These are phyloP conservation scores for Fistularia tabacaria DNA, from an alignment of 2,797 vertebrate genomes.

Conservation along the genomic window DNA sequence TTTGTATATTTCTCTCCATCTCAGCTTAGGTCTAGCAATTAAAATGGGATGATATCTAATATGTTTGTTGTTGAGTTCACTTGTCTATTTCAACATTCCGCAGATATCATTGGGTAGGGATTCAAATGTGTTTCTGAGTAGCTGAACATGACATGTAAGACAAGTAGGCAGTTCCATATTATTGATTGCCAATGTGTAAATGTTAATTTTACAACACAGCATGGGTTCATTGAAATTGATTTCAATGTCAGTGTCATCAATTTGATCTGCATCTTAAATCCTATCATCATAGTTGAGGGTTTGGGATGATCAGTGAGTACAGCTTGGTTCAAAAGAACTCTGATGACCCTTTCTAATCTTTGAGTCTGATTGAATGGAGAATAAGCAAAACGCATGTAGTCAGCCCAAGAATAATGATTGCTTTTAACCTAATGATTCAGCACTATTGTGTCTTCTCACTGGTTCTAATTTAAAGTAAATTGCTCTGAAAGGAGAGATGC, in stretches of 20 bases:
- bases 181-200: slow-evolving; percentile 51
- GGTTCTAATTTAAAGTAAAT: slow-evolving; percentile 44
- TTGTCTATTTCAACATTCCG: background rate
- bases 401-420: slow-evolving; percentile 32
- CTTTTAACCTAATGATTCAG: slow-evolving; percentile 35
- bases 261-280: slow-evolving; percentile 43
- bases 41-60: too few species aligned
- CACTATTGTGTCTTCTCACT: slow-evolving; percentile 24
- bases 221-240: slow-evolving; percentile 26
- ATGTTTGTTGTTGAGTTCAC: background rate
- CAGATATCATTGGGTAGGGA: slow-evolving; percentile 1
- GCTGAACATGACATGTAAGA: slow-evolving; percentile 13
- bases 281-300: background rate
- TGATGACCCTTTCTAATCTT: too few species aligned
- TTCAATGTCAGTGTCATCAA: background rate
- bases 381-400: slow-evolving; percentile 12
- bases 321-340: too few species aligned
- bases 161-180: slow-evolving; percentile 32
- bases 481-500: slow-evolving; percentile 17
- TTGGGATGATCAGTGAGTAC: too few species aligned
- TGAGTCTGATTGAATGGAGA: slow-evolving; percentile 1
- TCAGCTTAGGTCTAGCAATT: background rate
- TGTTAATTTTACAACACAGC: too few species aligned
- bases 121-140: slow-evolving; percentile 9
- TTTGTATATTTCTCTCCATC: slow-evolving; percentile 42